Conservation (phyloP, 2,797 vertebrate species). For the Thunnus albacares region DNA sequence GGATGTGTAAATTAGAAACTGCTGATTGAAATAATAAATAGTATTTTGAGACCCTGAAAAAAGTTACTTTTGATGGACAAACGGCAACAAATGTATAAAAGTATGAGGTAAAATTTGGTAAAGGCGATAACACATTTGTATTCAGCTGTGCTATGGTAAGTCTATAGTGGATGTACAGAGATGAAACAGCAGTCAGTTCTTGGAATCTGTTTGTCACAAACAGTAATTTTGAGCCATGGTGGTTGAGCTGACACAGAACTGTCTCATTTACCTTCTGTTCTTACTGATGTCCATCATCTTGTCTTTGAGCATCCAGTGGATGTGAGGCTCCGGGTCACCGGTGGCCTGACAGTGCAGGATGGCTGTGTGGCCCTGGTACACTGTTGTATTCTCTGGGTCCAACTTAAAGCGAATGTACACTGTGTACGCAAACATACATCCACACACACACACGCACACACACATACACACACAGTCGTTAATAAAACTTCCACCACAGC, state of each 20-base stretch:
- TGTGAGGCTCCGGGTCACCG: constrained; percentile 92
- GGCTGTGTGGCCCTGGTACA: constrained; percentile 96
- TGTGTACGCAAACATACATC: constrained; percentile 61
- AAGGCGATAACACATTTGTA: background rate
- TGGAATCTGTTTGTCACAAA: background rate
- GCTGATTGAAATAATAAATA: too few species aligned
- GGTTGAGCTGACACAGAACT: background rate
- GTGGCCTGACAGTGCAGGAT: constrained; percentile 96
- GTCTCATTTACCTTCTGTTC: constrained; percentile 79
- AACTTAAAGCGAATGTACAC: constrained; percentile 94
- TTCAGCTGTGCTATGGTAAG: background rate
- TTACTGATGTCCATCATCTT: constrained; percentile 88
- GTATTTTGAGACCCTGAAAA: too few species aligned
- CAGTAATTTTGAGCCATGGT: background rate
- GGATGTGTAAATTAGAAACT: too few species aligned
- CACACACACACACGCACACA: background rate
- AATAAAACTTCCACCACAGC: constrained; percentile 24
- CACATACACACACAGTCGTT: constrained; percentile 18
- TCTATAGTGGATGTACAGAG: background rate
- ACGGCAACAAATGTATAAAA: too few species aligned
- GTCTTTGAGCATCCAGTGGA: constrained; percentile 97
- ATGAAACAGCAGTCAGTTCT: background rate
- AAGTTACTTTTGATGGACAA: too few species aligned
- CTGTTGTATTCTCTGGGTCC: constrained; percentile 93
- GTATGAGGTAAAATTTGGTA: too few species aligned